Evolutionary conservation across 2,113 vertebrate genomes (phyloP).

Genomic region (Trinectes maculatus): DNA sequence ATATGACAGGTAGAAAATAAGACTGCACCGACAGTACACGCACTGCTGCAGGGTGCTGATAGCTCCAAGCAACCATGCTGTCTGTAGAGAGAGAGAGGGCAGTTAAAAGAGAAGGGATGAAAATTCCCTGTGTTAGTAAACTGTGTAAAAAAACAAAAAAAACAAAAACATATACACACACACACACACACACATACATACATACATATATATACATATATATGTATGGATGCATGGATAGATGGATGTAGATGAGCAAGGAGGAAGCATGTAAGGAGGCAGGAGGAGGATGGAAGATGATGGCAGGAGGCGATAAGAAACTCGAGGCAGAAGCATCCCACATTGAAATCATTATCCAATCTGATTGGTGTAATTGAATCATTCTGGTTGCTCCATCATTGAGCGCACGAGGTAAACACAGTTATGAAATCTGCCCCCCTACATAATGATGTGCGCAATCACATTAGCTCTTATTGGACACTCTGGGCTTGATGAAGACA

Average conservation of each 20-base stretch:
- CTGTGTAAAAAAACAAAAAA: constrained; percentile 52
- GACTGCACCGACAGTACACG: constrained; percentile 67
- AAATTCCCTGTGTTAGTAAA: constrained; percentile 39
- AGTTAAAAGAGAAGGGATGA: constrained; percentile 8
- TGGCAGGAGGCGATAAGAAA: constrained; percentile 71
- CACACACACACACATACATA: too few species aligned
- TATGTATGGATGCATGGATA: constrained; percentile 21
- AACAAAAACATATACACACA: too few species aligned
- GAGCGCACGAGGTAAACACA: constrained; percentile 76
- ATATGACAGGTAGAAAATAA: constrained; percentile 79
- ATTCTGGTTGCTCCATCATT: constrained; percentile 76
- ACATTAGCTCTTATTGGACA: constrained; percentile 80
- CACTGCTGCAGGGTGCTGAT: constrained; percentile 66
- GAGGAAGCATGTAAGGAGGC: background rate
- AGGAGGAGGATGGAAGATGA: constrained; percentile 24
- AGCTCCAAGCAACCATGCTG: constrained; percentile 52
- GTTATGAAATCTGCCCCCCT: constrained; percentile 66
- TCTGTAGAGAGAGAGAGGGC: constrained; percentile 14
- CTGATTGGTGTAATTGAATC: constrained; percentile 81
- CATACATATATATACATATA: too few species aligned
- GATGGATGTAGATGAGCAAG: constrained; percentile 1
- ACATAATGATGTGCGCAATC: constrained; percentile 76
- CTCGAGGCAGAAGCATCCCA: constrained; percentile 66
- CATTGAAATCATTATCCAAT: constrained; percentile 78
- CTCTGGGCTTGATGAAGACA: constrained; percentile 76